Conservation (phyloP, 2,113 vertebrate genomes). For the Danio rerio region GRCz12tu NC_133188.1:49891501-49892000, state of each 20-base stretch:
- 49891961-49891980: background rate
- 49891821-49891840: background rate
- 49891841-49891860: background rate
- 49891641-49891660: background rate
- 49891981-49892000: too few relatives aligned
- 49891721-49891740: background rate
- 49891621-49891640: background rate
- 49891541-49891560: too few relatives aligned
- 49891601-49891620: too few relatives aligned
- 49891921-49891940: too few relatives aligned
- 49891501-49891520: too few relatives aligned
- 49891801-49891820: slow-evolving; percentile 11
- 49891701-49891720: background rate
- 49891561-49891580: background rate
- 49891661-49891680: background rate
- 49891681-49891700: background rate
- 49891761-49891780: slow-evolving; percentile 61
- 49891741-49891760: slow-evolving; percentile 50
- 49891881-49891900: slow-evolving; percentile 11
- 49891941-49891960: background rate
- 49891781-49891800: slow-evolving; percentile 18
- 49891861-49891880: background rate
- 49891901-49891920: background rate
- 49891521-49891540: too few relatives aligned
- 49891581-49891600: too few relatives aligned